Evolutionary conservation across 2,888 invertebrate species (phyloP), one percentile per base, ranked within the genome.

Genomic region (Lomographa bimaculata): DNA sequence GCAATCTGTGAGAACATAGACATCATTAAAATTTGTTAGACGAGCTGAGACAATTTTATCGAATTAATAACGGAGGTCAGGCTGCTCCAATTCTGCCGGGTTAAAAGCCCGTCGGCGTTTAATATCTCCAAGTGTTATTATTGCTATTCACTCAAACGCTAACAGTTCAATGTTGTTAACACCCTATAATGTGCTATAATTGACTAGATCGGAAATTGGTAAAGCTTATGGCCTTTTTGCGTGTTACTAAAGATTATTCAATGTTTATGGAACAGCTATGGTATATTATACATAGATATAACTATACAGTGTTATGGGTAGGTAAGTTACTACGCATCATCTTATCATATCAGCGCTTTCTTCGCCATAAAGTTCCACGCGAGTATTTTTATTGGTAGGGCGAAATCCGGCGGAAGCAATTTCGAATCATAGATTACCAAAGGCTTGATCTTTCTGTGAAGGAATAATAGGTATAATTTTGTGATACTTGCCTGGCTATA

Each of bases 21-120:
- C 23, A 23, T 18, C 17, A 45, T 16, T 32, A n/a, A n/a, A n/a
- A n/a, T n/a, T n/a, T 19, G 10, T 24, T 34, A 39, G 28, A 40
- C 30, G 17, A 20, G 6, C 30, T 30, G 30, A 42, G 32, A 33
- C 36, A 27, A 24, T 21, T 37, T 35, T 16, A 42, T 42, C 21
- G 26, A 44, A 37, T 42, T 50, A 32, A 32, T 39, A 26, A 18
- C 10, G 21, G 21, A 40, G 51, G 48, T 38, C 51, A 46, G 30
- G 10, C 33, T 12, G 23, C n/a, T 25, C 23, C 28, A 14, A 29
- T 9, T 32, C 27, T 26, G 11, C 9, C 21, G 26, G 26, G 33
- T 44, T 41, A 34, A 37, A 38, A 28, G 9, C 14, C 19, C 0
- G 21, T 2, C 19, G 16, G 8, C 16, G 12, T 16, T 23, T 19